phyloP scores from a whole-genome alignment of 1,140 invertebrate species.

The Apolygus lucorum region DNA sequence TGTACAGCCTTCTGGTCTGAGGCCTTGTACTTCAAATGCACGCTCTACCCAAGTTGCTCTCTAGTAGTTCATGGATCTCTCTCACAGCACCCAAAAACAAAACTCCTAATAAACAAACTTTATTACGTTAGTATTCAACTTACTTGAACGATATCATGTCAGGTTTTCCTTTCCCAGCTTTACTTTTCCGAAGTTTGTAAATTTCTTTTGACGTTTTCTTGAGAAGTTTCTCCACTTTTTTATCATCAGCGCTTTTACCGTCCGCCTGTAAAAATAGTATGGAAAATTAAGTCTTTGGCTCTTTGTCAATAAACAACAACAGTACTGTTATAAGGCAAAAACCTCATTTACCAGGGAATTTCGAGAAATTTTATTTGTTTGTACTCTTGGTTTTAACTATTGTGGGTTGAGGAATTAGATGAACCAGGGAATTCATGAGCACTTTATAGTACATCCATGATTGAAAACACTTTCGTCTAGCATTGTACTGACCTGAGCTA shows the following conservation, averaged over 20 bases:
- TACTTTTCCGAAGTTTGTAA: slow-evolving; percentile 76
- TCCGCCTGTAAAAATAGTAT: slow-evolving; percentile 34
- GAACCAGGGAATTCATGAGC: not conserved
- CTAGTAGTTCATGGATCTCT: not conserved
- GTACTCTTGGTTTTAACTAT: too few relatives aligned
- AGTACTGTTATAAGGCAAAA: too few relatives aligned
- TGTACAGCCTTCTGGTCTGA: too few relatives aligned
- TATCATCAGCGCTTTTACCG: slow-evolving; percentile 59
- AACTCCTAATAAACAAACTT: too few relatives aligned
- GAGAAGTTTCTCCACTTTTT: slow-evolving; percentile 69
- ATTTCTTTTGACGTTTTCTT: slow-evolving; percentile 82
- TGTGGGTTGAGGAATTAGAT: not conserved
- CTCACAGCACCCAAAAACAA: not conserved
- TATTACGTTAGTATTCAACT: slow-evolving; percentile 43
- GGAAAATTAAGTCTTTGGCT: too few relatives aligned
- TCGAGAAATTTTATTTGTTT: too few relatives aligned
- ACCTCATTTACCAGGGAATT: too few relatives aligned
- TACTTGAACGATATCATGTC: slow-evolving; percentile 90
- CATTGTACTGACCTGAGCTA: slow-evolving; percentile 51
- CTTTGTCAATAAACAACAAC: too few relatives aligned
- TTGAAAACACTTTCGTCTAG: not conserved
- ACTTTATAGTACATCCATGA: too few relatives aligned
- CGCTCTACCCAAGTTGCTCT: not conserved
- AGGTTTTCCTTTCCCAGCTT: slow-evolving; percentile 78
- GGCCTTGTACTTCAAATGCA: not conserved